Base-by-base conservation (phyloP, 2,797 vertebrate genomes). In the Tadarida brasiliensis region DNA sequence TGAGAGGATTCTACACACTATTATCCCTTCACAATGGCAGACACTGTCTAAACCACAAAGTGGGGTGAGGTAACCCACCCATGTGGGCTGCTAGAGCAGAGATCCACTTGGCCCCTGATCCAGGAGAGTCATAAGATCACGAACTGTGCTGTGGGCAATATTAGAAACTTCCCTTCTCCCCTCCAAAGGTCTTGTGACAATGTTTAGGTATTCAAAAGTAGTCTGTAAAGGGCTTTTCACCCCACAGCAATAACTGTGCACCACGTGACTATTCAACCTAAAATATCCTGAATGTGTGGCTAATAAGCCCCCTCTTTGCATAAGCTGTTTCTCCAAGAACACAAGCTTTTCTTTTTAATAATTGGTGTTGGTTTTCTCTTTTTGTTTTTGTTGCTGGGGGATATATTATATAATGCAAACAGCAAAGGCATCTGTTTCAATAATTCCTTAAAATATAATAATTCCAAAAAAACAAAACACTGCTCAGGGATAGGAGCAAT, bases 271-370 rank as follows among this genome's bases (percentile, higher is more conserved):
- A 59, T 20, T 91, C 70, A 87, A 30, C 71, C 80, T 91, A 87
- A 96, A 95, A 71, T 70, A 93, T 35, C 44, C 70, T 86, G 15
- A 95, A 49, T 80, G 14, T 56, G 33, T 67, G 17, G 61, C 89
- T 89, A 86, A 61, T 83, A 84, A 90, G 54, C 91, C 20, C 20
- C 56, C 11, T 68, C 28, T 88, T 89, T 73, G 30, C 39, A 78
- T 87, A 68, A 80, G 67, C 30, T 73, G 11, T 54, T 92, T 80
- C 51, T 92, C 51, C 28, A 94, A 78, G 74, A 87, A 83, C 5
- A 59, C 49, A 78, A 86, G 16, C n/a, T 83, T 81, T 57, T 81
- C 12, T 68, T 87, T 70, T 90, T 61, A 92, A 70, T 88, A 71
- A 57, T 10, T 77, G 10, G 7, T 70, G 11, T 44, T 73, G 47